Evolutionary conservation across 2,797 vertebrate genomes (phyloP).

Genomic region (Botia kubotai): DNA sequence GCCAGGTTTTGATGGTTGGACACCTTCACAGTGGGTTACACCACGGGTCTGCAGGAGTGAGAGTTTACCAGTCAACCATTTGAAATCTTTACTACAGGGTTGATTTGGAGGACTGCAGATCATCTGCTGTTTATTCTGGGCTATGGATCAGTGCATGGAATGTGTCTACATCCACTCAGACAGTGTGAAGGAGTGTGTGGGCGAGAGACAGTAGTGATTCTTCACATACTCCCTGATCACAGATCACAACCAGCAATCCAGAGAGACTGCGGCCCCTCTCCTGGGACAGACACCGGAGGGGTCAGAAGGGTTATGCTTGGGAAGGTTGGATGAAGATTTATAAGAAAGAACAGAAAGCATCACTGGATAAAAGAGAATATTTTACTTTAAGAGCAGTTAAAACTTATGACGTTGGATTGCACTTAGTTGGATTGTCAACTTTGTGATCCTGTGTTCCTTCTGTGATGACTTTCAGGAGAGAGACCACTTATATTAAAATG

Average conservation of each 20-base stretch:
- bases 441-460: no score
- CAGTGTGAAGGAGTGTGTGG: conserved; percentile 81
- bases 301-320: conserved; percentile 1
- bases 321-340: conserved; percentile 3
- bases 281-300: neutral
- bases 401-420: conserved; percentile 65
- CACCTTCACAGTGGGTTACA: conserved; percentile 24
- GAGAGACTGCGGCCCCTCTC: neutral
- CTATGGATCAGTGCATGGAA: conserved; percentile 86
- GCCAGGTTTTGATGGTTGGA: conserved; percentile 44
- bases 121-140: conserved; percentile 82
- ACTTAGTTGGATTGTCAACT: conserved; percentile 61
- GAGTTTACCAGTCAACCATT: conserved; percentile 72
- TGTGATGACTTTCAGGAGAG: no score
- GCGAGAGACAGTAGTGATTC: conserved; percentile 80
- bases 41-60: conserved; percentile 59
- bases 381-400: neutral
- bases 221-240: conserved; percentile 63
- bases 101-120: conserved; percentile 72
- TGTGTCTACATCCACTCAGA: conserved; percentile 87
- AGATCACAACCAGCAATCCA: conserved; percentile 23
- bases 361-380: neutral
- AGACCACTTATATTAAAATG: no score
- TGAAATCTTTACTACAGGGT: conserved; percentile 72
- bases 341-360: neutral